These are phyloP conservation scores for Athalia rosae DNA, from an alignment of 2,888 invertebrate species.

Conservation along the genomic window DNA sequence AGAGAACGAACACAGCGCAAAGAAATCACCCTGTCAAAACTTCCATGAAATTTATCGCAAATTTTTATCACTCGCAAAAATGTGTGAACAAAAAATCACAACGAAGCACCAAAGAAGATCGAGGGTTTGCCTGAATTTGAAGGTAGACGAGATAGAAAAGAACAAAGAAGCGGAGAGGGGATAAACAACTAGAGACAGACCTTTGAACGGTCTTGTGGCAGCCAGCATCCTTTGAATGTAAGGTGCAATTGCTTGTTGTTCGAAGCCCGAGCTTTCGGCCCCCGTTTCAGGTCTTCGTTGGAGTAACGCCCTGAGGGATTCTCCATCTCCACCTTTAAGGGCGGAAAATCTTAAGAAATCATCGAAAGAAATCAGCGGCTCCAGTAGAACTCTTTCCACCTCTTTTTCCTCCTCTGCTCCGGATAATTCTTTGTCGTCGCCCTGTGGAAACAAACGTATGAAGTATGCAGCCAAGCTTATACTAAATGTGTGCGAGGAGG, in stretches of 20 bases:
- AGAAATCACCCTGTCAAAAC: too few relatives aligned
- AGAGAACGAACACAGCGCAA: too few relatives aligned
- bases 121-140: not conserved
- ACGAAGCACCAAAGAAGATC: too few relatives aligned
- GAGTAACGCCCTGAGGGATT: constrained; percentile 75
- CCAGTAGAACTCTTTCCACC: constrained; percentile 77
- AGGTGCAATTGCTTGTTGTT: constrained; percentile 75
- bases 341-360: constrained; percentile 78
- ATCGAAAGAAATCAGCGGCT: constrained; percentile 77
- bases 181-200: constrained; percentile 52
- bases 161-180: not conserved
- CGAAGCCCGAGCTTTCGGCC: constrained; percentile 74
- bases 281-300: constrained; percentile 74
- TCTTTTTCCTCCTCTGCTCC: constrained; percentile 79
- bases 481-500: not conserved
- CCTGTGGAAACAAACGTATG: constrained; percentile 62
- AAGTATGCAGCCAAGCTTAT: not conserved
- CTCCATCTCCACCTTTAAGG: constrained; percentile 73
- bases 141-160: not conserved
- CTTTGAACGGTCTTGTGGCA: constrained; percentile 70
- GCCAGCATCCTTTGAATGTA: constrained; percentile 76
- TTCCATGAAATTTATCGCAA: too few relatives aligned
- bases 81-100: too few relatives aligned
- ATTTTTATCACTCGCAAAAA: too few relatives aligned
- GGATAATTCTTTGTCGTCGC: constrained; percentile 78